phyloP scores from a whole-genome alignment of 2,113 vertebrate species.

The Psilopogon haemacephalus region DNA sequence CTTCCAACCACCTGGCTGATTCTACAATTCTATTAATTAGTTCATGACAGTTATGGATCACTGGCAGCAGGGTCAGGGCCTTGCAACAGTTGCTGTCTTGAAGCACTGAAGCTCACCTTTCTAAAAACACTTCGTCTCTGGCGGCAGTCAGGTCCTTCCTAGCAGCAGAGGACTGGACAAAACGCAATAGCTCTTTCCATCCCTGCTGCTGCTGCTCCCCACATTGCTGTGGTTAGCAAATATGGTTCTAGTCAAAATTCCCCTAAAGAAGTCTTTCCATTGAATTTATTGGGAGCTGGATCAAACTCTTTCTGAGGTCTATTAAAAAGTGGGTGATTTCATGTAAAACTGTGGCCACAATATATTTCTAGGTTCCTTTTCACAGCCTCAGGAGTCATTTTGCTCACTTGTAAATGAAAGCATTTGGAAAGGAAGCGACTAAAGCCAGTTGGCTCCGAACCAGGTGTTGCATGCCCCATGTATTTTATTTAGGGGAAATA shows the following conservation, averaged over 20 bases:
- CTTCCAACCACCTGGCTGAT: too few species aligned
- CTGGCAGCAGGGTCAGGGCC: background rate
- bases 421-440: constrained; percentile 63
- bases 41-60: background rate
- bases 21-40: too few species aligned
- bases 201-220: accelerated
- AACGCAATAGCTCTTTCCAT: background rate
- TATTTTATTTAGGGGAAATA: constrained; percentile 72
- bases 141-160: background rate
- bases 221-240: background rate
- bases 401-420: constrained; percentile 68
- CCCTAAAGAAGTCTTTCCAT: background rate
- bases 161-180: background rate
- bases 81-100: background rate
- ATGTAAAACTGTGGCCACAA: background rate
- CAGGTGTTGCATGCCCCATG: constrained; percentile 57
- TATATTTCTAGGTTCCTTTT: background rate
- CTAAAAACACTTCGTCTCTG: background rate
- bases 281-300: background rate
- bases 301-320: background rate
- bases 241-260: background rate
- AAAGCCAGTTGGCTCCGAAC: constrained; percentile 57
- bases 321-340: background rate
- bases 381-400: constrained; percentile 5
- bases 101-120: background rate